Percentiles rank a stretch among this genome's conserved stretches.
Evolutionary conservation across 2,797 vertebrate genomes (phyloP).

Genomic region (Poecile montanus): DNA sequence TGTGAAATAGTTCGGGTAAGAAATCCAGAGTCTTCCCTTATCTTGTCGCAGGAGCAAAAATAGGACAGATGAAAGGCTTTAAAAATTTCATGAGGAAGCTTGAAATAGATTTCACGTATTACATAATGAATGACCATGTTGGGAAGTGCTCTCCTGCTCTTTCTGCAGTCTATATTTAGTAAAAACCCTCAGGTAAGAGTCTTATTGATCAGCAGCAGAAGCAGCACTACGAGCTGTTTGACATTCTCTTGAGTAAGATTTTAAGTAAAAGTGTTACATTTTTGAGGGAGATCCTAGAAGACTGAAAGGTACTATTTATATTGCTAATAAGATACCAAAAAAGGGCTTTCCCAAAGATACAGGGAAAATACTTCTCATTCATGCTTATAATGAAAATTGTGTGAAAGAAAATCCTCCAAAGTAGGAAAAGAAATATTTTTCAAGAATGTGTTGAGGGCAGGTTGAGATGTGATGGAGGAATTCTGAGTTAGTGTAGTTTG

Average conservation of each 20-base stretch:
- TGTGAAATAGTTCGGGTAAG: conserved; percentile 99
- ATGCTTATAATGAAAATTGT: not conserved
- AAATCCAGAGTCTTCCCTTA: conserved; percentile 51
- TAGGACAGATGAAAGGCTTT: conserved; percentile 69
- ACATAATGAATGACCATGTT: conserved; percentile 70
- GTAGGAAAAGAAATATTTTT: not conserved
- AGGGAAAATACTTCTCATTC: not conserved
- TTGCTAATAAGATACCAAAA: not conserved
- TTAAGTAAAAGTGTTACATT: not conserved
- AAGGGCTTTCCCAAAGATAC: not conserved
- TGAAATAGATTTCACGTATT: conserved; percentile 73
- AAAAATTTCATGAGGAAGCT: conserved; percentile 68
- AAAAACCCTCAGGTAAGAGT: conserved; percentile 66
- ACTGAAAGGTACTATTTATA: conserved; percentile 2
- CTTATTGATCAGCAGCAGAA: conserved; percentile 28
- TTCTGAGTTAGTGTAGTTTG: not conserved
- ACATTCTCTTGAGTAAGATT: not conserved
- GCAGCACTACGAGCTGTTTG: not conserved
- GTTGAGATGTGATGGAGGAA: not conserved
- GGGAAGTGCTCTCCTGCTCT: conserved; percentile 65
- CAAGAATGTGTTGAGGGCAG: not conserved
- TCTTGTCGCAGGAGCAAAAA: conserved; percentile 49
- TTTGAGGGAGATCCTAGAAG: conserved; percentile 2
- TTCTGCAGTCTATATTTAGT: conserved; percentile 67
- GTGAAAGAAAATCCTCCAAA: not conserved